Evolutionary conservation across 2,797 vertebrate genomes (phyloP).

Genomic region (Epinephelus awoara): DNA sequence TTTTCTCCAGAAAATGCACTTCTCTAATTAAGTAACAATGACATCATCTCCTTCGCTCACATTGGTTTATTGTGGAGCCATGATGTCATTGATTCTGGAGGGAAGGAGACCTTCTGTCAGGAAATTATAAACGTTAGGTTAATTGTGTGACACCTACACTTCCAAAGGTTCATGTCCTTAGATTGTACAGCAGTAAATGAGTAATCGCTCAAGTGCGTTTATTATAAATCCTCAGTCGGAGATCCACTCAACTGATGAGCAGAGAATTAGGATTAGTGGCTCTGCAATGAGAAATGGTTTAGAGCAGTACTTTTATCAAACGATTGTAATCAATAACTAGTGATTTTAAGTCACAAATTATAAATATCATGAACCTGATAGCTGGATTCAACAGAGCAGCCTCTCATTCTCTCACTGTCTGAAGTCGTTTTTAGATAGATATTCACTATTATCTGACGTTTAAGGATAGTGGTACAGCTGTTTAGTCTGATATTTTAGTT

Average conservation of each 20-base stretch:
- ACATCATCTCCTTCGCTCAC: conserved; percentile 44
- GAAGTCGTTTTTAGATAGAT: conserved; percentile 1
- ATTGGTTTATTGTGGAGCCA: conserved; percentile 4
- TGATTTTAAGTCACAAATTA: conserved; percentile 15
- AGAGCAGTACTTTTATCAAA: conserved; percentile 1
- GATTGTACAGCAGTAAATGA: conserved; percentile 34
- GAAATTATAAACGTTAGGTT: conserved; percentile 51
- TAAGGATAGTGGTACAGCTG: not conserved
- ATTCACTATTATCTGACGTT: not conserved
- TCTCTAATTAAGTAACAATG: conserved; percentile 32
- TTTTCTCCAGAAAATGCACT: conserved; percentile 20
- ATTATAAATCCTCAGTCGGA: conserved; percentile 35
- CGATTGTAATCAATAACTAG: conserved; percentile 19
- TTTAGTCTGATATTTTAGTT: not conserved
- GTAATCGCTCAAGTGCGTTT: conserved; percentile 19
- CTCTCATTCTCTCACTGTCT: not conserved
- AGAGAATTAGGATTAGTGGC: conserved; percentile 37
- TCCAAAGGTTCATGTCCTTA: conserved; percentile 30
- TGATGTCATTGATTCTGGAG: conserved; percentile 51
- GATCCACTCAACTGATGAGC: conserved; percentile 47
- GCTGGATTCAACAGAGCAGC: not conserved
- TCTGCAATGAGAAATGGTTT: conserved; percentile 16
- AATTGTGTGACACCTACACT: conserved; percentile 38
- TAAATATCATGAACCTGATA: not conserved
- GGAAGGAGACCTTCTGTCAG: conserved; percentile 19